Evolutionary conservation across 2,797 vertebrate species (phyloP).

Genomic region (Paratrypauchen microcephalus): DNA sequence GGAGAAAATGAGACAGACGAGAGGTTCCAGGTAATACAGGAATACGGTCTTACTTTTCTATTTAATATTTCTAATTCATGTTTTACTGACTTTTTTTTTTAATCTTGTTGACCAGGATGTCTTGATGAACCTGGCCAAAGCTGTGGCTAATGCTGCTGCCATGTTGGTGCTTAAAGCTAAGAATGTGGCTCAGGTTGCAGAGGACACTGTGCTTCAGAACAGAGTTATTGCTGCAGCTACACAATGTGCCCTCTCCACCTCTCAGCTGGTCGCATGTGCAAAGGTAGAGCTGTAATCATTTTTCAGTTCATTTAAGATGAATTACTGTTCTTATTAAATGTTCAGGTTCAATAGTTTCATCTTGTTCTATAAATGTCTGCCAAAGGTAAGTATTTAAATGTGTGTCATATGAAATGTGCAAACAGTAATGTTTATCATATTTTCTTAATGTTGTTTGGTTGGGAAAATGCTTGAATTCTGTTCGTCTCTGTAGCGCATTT

Average conservation of each 20-base stretch:
- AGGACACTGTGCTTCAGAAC: constrained; percentile 94
- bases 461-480: background rate
- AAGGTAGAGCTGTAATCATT: constrained; percentile 79
- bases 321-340: constrained; percentile 5
- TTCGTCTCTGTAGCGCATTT: too few species aligned
- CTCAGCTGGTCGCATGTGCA: constrained; percentile 96
- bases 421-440: background rate
- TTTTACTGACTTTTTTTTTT: background rate
- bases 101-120: constrained; percentile 81
- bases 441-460: background rate
- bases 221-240: constrained; percentile 97
- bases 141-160: constrained; percentile 97
- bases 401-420: background rate
- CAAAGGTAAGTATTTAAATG: background rate
- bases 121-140: constrained; percentile 98
- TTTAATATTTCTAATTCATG: background rate
- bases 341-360: background rate
- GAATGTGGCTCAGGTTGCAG: constrained; percentile 95
- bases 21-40: constrained; percentile 88
- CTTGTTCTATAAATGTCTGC: background rate
- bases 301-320: constrained; percentile 16
- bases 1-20: constrained; percentile 96
- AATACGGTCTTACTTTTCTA: background rate
- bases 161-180: constrained; percentile 98
- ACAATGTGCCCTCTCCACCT: constrained; percentile 96